Evolutionary conservation across 92 coral and sea anemone species (phyloP).

Genomic region (Parazoanthus darwini): DNA sequence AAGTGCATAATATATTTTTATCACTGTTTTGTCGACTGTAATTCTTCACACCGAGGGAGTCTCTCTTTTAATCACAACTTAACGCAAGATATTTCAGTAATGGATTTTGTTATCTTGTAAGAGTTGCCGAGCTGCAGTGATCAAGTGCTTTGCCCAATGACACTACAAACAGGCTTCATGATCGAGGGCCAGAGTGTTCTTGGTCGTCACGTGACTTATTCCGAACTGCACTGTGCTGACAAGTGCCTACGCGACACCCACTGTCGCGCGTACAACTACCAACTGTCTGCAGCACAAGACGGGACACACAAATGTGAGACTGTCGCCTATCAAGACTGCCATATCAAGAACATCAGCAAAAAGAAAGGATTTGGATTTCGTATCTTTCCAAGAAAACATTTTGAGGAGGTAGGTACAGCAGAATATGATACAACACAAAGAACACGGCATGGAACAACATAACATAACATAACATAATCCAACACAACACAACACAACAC

Average conservation of each 20-base stretch:
- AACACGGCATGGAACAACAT: not conserved
- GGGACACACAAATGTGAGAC: slow-evolving; percentile 23
- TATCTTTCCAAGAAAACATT: slow-evolving; percentile 28
- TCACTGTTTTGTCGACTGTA: not conserved
- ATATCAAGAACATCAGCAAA: not conserved
- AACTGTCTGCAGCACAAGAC: not conserved
- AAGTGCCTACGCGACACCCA: slow-evolving; percentile 16
- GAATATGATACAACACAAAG: not conserved
- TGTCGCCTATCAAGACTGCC: slow-evolving; percentile 21
- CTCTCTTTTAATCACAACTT: not conserved
- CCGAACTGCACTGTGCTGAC: slow-evolving; percentile 39
- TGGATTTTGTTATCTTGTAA: not conserved
- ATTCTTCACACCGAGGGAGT: not conserved
- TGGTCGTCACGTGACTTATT: slow-evolving; percentile 28
- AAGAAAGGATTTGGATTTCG: slow-evolving; percentile 34
- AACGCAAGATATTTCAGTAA: not conserved
- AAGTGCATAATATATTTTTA: too few species aligned
- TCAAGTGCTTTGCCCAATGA: not conserved
- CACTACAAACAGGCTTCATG: not conserved
- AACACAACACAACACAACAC: not conserved
- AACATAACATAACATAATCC: not conserved
- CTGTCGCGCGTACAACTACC: slow-evolving; percentile 38
- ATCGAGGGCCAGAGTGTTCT: slow-evolving; percentile 5
- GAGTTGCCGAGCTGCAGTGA: not conserved
- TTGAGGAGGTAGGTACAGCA: slow-evolving; percentile 20